Evolutionary conservation across 2,888 invertebrate genomes (phyloP), one percentile per base, ranked within the genome.

Genomic region (Biston stratarius): DNA sequence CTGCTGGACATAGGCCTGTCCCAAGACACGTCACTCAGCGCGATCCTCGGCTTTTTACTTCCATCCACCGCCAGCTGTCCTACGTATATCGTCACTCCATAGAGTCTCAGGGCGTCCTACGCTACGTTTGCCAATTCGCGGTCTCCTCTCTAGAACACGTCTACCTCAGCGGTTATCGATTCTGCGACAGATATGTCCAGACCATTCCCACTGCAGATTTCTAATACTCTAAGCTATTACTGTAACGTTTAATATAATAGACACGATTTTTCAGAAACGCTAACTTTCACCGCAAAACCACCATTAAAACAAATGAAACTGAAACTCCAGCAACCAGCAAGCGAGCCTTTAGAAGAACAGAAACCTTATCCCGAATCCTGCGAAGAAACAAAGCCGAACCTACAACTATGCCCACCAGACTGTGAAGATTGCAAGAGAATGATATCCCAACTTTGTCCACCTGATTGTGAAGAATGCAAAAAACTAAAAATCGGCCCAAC

Each of bases 261-360:
- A 24, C 1, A 24, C 7, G 5, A 8, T 45, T 15, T 82, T 75
- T 44, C 85, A 89, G 89, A 85, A 75, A 76, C 74, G 60, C 65
- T 80, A 36, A 70, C 82, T 1, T 72, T 77, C 51, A 76, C 80
- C 34, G 77, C 75, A 14, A 75, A 74, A 45, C 69, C 74, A 34
- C 71, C 78, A 0, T 69, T 70, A 34, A 74, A 73, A 60, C 62
- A 38, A 15, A 63, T 53, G 59, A 59, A 67, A 44, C 40, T 59
- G 8, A 52, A 42, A 53, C 47, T 45, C 2, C 61, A 60, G 33
- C 9, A 40, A 60, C 57, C 57, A 44, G 0, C 49, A 44, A 47
- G 3, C 8, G 59, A 47, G 0, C 9, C 56, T 24, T 48, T 15
- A n/a, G 64, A 58, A 11, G 42, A 55, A n/a, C 42, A 49, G 36